Base-by-base conservation (phyloP, 1,140 invertebrate genomes). In the Heliothis virescens region DNA sequence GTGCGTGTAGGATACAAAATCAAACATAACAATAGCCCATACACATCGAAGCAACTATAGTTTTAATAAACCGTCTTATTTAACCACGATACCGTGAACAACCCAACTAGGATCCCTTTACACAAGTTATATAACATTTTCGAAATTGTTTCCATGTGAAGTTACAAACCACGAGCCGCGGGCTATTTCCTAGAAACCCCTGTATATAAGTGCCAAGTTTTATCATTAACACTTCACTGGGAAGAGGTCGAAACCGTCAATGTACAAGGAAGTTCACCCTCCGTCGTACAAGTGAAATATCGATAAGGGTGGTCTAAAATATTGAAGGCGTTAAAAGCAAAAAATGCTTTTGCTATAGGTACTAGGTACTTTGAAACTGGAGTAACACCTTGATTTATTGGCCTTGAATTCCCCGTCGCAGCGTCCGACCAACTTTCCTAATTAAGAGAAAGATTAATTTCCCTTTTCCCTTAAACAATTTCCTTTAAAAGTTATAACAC, bases 391-490 rank as follows among this genome's bases (percentile, higher is more conserved):
- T 93, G 91, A 93, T 92, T 93, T 91, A 93, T 93, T 79, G 87
- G 86, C 89, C 90, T 90, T 90, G 91, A 88, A 91, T 91, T 87
- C 87, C 82, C 86, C 85, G 84, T 82, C 87, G 86, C 84, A 84
- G 81, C 88, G 86, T 89, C 90, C 85, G 85, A 88, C 87, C 86
- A 93, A 93, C 90, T 93, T 93, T 93, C 82, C 92, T 93, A 93
- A 93, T 93, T 93, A 93, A 92, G 87, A 89, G 82, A 91, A 92
- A 93, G 91, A 93, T 93, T 91, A 92, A 92, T 92, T 91, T 91
- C 91, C 91, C 85, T 89, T 88, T 90, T 91, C 86, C 88, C 84
- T 89, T 89, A 89, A 91, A 93, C 84, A 89, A 91, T 89, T 91
- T 91, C 85, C 88, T 69, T 84, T 82, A 86, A 89, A 90, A 91